Evolutionary conservation across 2,797 vertebrate genomes (phyloP).

Genomic region (Monodelphis domestica): DNA sequence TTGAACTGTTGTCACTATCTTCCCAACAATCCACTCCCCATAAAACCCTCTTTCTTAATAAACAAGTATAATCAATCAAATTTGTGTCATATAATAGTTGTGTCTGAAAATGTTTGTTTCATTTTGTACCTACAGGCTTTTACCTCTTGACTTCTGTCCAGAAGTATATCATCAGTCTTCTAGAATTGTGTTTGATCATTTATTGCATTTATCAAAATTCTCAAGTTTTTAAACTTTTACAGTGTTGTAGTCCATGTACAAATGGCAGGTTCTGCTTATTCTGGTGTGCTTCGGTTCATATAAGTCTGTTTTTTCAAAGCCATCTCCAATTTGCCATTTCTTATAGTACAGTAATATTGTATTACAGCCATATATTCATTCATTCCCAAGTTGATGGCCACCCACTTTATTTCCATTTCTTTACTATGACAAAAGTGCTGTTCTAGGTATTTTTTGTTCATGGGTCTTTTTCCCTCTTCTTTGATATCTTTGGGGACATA

Average conservation of each 20-base stretch:
- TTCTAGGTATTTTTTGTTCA: not conserved
- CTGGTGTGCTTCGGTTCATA: not conserved
- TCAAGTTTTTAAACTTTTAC: not conserved
- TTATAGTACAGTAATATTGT: not conserved
- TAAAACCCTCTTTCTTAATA: not conserved
- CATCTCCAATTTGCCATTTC: not conserved
- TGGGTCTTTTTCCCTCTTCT: not conserved
- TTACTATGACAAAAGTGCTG: not conserved
- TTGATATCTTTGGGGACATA: not conserved
- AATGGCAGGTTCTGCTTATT: not conserved
- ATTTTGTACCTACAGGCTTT: not conserved
- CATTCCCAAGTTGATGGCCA: not conserved
- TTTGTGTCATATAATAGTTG: not conserved
- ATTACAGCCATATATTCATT: not conserved
- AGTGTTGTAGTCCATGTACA: not conserved
- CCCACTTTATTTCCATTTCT: not conserved
- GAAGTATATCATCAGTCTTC: not conserved
- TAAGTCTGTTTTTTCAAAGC: not conserved
- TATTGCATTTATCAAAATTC: no score
- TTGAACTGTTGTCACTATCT: not conserved
- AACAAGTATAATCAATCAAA: not conserved
- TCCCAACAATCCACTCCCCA: no score
- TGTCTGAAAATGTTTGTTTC: not conserved
- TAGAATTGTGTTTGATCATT: not conserved
- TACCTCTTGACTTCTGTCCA: not conserved